Percentiles rank a stretch among this genome's conserved stretches.
Evolutionary conservation across 2,113 vertebrate genomes (phyloP).

Genomic region (Nibea albiflora): DNA sequence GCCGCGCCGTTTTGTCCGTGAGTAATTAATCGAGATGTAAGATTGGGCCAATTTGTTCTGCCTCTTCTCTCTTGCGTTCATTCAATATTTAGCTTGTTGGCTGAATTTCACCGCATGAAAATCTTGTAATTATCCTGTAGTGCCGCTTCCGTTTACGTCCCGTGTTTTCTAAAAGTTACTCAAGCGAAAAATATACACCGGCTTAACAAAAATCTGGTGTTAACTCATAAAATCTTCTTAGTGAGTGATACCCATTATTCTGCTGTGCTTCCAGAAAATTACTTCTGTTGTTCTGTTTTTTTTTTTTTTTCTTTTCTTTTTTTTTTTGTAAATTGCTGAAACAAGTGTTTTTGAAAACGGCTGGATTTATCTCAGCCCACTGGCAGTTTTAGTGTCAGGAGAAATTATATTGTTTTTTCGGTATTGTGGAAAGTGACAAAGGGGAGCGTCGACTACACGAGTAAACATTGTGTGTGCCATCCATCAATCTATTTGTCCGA

Average conservation of each 20-base stretch:
- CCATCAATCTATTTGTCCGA: constrained; percentile 34
- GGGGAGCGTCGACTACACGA: neutral
- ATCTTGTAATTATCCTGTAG: neutral
- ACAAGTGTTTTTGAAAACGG: constrained; percentile 44
- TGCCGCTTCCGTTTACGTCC: neutral
- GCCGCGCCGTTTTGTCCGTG: constrained; percentile 8
- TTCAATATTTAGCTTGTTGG: neutral
- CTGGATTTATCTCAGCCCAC: constrained; percentile 39
- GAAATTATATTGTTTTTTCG: constrained; percentile 42
- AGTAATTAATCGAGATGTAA: constrained; percentile 19
- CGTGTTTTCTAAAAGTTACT: neutral
- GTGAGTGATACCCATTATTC: constrained; percentile 13
- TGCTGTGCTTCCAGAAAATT: constrained; percentile 1
- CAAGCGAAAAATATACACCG: neutral
- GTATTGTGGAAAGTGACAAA: constrained; percentile 24
- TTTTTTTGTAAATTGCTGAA: constrained; percentile 17
- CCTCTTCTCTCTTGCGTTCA: constrained; percentile 1
- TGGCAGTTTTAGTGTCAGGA: constrained; percentile 26
- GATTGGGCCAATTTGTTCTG: constrained; percentile 6
- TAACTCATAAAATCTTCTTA: neutral
- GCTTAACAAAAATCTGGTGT: neutral
- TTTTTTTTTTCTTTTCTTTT: neutral
- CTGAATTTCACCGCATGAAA: neutral
- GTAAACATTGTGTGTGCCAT: constrained; percentile 35
- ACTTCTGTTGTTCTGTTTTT: neutral